phyloP scores from a whole-genome alignment of 2,888 invertebrate genomes.

The Euplexia lucipara region DNA sequence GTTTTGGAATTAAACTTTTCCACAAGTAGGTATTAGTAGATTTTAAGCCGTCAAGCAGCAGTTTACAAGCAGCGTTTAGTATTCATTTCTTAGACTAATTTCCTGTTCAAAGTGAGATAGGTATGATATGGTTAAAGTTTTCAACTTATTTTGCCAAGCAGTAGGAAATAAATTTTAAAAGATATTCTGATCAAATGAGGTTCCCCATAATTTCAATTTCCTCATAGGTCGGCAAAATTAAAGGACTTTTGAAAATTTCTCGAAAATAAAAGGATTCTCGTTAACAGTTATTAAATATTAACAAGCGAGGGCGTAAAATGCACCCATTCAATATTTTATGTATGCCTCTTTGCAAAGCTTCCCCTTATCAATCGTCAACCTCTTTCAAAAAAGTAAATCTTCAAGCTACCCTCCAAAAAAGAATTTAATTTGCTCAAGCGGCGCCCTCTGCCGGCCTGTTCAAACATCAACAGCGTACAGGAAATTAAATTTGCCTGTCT shows the following conservation, averaged over 20 bases:
- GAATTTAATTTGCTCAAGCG: conserved; percentile 35
- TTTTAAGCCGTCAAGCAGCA: too few relatives aligned
- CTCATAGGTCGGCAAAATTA: not conserved
- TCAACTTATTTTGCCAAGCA: too few relatives aligned
- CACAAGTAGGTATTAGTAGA: too few relatives aligned
- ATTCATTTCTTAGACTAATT: too few relatives aligned
- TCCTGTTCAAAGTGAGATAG: not conserved
- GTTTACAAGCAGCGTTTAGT: too few relatives aligned
- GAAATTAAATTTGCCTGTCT: conserved; percentile 56
- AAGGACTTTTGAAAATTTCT: not conserved
- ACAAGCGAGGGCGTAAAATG: not conserved
- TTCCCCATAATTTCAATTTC: not conserved
- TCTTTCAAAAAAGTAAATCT: conserved; percentile 25
- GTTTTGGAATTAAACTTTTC: too few relatives aligned
- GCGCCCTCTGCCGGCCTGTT: conserved; percentile 41
- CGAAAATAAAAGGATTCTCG: not conserved
- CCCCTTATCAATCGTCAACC: conserved; percentile 4
- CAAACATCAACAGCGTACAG: conserved; percentile 52
- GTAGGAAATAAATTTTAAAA: too few relatives aligned
- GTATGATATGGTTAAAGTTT: too few relatives aligned
- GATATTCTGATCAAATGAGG: too few relatives aligned
- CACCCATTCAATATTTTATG: not conserved
- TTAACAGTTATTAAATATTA: not conserved
- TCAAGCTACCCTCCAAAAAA: conserved; percentile 29
- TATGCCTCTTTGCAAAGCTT: not conserved